Conservation (phyloP, 1,140 invertebrate species). For the Drosophila tristis region DNA sequence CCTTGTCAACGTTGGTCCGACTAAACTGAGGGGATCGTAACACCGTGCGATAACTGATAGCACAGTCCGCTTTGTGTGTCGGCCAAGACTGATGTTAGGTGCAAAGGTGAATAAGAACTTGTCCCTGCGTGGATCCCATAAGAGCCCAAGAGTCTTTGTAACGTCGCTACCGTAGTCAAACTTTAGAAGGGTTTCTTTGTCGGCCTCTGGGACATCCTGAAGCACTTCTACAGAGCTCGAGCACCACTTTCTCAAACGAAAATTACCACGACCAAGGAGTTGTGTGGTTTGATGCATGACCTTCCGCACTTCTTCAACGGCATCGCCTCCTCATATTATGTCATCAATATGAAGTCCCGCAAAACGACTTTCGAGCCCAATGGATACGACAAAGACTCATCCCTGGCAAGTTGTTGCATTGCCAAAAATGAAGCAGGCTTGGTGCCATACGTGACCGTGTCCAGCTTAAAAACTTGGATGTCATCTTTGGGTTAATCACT, state of each 20-base stretch:
- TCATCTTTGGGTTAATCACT: conserved; percentile 40
- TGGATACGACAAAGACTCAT: conserved; percentile 53
- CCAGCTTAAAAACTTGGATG: conserved; percentile 22
- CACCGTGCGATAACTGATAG: neutral
- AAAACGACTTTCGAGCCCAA: conserved; percentile 13
- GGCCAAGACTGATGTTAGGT: neutral
- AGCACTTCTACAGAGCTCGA: neutral
- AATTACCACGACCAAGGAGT: too few relatives aligned
- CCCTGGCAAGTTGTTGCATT: conserved; percentile 70
- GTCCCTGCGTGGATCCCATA: conserved; percentile 1
- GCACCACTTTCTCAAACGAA: too few relatives aligned
- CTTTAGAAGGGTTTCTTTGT: conserved; percentile 2
- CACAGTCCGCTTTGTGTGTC: neutral
- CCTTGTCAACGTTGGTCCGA: neutral
- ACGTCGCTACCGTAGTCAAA: conserved; percentile 22
- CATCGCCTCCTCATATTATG: too few relatives aligned
- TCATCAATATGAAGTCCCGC: conserved; percentile 56
- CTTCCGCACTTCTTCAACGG: too few relatives aligned
- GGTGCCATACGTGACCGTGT: too few relatives aligned
- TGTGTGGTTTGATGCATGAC: too few relatives aligned
- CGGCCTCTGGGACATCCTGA: conserved; percentile 43
- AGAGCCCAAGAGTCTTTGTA: conserved; percentile 17
- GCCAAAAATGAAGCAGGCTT: conserved; percentile 59
- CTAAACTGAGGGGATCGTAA: neutral
- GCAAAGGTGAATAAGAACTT: neutral